Conservation (phyloP, 23 tunicate species). For the Ascidia mentula region DNA sequence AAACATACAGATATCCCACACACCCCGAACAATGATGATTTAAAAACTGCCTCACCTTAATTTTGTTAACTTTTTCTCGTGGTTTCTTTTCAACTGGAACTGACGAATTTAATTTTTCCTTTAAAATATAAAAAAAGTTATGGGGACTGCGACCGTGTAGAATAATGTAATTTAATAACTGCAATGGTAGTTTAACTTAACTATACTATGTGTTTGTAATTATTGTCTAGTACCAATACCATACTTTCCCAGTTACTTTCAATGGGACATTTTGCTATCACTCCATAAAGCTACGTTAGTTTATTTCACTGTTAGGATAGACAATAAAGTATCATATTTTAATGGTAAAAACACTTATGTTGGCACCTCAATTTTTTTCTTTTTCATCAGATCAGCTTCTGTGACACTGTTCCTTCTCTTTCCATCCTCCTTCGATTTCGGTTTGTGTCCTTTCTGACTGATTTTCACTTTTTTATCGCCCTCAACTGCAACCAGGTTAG, state of each 20-base stretch:
- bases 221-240: too few relatives aligned
- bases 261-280: too few relatives aligned
- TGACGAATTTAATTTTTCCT: not conserved
- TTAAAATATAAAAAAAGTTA: not conserved
- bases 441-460: slow-evolving; percentile 16
- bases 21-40: too few relatives aligned
- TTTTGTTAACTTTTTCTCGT: slow-evolving; percentile 18
- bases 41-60: slow-evolving; percentile 4
- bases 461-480: slow-evolving; percentile 28
- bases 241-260: too few relatives aligned
- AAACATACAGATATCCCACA: too few relatives aligned
- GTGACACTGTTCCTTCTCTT: slow-evolving; percentile 40
- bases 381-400: slow-evolving; percentile 30
- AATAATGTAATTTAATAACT: too few relatives aligned
- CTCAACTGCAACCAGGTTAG: slow-evolving; percentile 39
- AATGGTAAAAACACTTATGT: not conserved
- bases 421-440: not conserved
- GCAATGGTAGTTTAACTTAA: too few relatives aligned
- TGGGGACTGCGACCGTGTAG: too few relatives aligned
- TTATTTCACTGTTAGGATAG: too few relatives aligned
- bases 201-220: too few relatives aligned
- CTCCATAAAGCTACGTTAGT: too few relatives aligned
- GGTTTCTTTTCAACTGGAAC: slow-evolving; percentile 4
- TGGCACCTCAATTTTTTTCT: slow-evolving; percentile 30
- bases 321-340: too few relatives aligned